Conservation (phyloP, 2,888 invertebrate genomes). For the Philereme transversata region DNA sequence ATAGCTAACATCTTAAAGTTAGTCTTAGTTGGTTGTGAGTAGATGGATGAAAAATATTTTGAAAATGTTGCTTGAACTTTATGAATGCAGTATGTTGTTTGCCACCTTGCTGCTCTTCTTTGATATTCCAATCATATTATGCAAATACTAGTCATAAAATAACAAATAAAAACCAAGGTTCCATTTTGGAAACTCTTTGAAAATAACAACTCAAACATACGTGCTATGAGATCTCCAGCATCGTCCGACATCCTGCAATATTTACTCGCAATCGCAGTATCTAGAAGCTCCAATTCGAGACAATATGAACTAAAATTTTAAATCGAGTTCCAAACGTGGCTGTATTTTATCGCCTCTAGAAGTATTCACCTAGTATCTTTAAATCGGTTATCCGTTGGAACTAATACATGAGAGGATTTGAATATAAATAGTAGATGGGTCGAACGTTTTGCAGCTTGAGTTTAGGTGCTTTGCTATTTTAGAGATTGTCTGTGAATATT, state of each 20-base stretch:
- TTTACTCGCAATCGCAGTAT: slow-evolving; percentile 15
- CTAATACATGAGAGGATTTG: slow-evolving; percentile 23
- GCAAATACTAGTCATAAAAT: too few relatives aligned
- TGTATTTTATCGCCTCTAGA: slow-evolving; percentile 20
- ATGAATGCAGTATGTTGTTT: too few relatives aligned
- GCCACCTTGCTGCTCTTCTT: too few relatives aligned
- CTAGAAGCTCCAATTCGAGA: slow-evolving; percentile 14
- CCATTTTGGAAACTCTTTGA: too few relatives aligned
- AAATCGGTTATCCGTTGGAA: slow-evolving; percentile 20
- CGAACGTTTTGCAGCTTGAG: slow-evolving; percentile 11
- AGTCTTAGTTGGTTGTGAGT: too few relatives aligned
- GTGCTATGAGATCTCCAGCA: too few relatives aligned
- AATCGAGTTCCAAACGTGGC: slow-evolving; percentile 21
- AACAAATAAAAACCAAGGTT: too few relatives aligned
- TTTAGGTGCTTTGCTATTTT: slow-evolving; percentile 8
- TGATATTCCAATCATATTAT: too few relatives aligned
- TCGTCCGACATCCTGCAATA: slow-evolving; percentile 8
- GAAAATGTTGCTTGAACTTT: too few relatives aligned
- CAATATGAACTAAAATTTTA: slow-evolving; percentile 26
- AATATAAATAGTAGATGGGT: slow-evolving; percentile 23
- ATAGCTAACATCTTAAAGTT: too few relatives aligned
- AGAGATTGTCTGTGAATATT: neutral
- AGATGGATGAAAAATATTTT: too few relatives aligned
- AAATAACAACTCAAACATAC: too few relatives aligned
- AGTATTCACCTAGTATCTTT: slow-evolving; percentile 8